Conservation (phyloP, 2,888 invertebrate species). For the Nomada ferruginata region DNA sequence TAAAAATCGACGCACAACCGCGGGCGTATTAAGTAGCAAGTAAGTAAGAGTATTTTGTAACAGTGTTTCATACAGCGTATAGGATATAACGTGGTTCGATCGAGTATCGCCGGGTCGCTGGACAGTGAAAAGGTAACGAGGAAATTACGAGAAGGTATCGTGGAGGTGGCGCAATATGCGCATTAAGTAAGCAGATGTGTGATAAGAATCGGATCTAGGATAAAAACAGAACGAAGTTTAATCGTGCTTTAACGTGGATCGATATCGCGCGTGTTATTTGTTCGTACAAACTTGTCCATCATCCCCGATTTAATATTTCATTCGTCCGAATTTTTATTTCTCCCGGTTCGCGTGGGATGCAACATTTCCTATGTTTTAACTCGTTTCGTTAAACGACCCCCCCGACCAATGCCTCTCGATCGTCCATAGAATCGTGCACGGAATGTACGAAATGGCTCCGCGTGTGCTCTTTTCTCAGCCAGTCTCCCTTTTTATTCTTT, state of each 20-base stretch:
- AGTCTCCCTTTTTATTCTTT: not conserved
- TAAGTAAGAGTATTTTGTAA: not conserved
- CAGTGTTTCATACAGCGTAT: not conserved
- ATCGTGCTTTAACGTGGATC: conserved; percentile 34
- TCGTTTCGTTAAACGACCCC: conserved; percentile 8
- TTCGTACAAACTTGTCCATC: not conserved
- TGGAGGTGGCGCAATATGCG: not conserved
- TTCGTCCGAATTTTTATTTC: conserved; percentile 20
- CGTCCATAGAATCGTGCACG: not conserved
- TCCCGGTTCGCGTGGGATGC: not conserved
- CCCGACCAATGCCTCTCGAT: too few relatives aligned
- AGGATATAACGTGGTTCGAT: not conserved
- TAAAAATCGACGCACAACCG: not conserved
- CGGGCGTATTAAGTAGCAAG: not conserved
- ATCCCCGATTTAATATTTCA: conserved; percentile 35
- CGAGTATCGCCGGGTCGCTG: not conserved
- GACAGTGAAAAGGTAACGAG: not conserved
- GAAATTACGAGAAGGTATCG: conserved; percentile 21
- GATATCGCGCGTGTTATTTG: conserved; percentile 33
- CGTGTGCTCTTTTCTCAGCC: not conserved
- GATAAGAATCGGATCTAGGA: conserved; percentile 21
- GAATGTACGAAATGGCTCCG: not conserved
- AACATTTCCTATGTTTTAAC: not conserved
- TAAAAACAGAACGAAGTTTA: conserved; percentile 31
- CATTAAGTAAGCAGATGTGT: conserved; percentile 12